phyloP scores from a whole-genome alignment of 2,797 vertebrate genomes.

The Hapalemur alaotrensis region DNA sequence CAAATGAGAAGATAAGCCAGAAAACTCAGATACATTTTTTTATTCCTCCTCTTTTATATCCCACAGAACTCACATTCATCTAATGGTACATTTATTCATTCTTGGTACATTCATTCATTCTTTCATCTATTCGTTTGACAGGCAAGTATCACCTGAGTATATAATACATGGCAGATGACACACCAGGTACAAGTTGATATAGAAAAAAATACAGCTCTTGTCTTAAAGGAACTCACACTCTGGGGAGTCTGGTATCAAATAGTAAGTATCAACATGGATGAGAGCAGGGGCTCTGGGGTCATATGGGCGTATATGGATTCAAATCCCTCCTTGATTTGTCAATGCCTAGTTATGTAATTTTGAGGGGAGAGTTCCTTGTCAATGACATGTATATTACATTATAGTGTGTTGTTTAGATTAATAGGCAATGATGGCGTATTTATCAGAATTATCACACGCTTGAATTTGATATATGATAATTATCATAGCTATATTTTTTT shows the following conservation, averaged over 20 bases:
- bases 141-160: background rate
- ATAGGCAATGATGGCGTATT: background rate
- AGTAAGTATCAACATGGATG: background rate
- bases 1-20: background rate
- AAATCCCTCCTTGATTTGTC: background rate
- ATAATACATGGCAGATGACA: background rate
- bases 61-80: background rate
- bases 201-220: background rate
- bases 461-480: background rate
- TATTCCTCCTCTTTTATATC: background rate
- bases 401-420: background rate
- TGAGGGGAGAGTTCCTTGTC: background rate
- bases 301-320: background rate
- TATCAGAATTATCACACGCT: background rate
- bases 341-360: background rate
- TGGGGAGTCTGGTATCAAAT: background rate
- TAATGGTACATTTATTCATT: background rate
- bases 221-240: background rate
- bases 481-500: background rate
- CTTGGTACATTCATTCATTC: background rate
- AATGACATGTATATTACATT: background rate
- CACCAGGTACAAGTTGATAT: background rate
- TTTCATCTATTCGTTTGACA: background rate
- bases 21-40: background rate
- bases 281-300: background rate